phyloP scores from a whole-genome alignment of 1,140 invertebrate species.

The Brachionus calyciflorus region DNA sequence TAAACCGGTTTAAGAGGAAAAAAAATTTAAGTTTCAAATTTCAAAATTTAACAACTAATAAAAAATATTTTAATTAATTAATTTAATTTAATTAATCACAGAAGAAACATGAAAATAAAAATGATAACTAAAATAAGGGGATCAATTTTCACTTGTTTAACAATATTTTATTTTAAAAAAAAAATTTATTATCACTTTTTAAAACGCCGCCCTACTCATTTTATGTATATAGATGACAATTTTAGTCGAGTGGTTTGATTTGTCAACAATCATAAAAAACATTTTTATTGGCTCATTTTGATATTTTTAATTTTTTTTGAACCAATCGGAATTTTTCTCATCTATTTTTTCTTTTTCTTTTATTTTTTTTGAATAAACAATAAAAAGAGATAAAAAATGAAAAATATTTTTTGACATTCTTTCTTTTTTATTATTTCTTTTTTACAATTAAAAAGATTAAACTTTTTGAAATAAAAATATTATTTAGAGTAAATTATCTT shows the following conservation, averaged over 20 bases:
- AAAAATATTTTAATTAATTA: too few species aligned
- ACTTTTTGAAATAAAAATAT: neutral
- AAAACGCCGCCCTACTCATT: neutral
- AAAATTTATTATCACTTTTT: neutral
- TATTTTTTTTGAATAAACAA: neutral
- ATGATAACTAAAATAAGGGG: neutral
- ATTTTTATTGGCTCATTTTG: neutral
- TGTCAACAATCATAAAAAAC: constrained; percentile 24
- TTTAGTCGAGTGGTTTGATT: constrained; percentile 20
- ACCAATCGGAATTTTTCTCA: neutral
- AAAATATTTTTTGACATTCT: constrained; percentile 35
- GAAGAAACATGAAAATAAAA: neutral
- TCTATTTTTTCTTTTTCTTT: constrained; percentile 3
- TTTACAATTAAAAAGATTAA: neutral
- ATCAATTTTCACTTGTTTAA: constrained; percentile 18
- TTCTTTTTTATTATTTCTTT: neutral
- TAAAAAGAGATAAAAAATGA: constrained; percentile 40
- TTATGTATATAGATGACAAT: neutral
- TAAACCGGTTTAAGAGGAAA: neutral
- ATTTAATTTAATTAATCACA: constrained; percentile 37
- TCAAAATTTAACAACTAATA: constrained; percentile 6
- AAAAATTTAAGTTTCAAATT: constrained; percentile 11
- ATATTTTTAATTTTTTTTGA: neutral
- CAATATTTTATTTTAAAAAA: neutral
- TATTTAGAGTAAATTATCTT: neutral